These are phyloP conservation scores for Moxostoma hubbsi DNA, from an alignment of 2,797 vertebrate genomes.

Conservation along the genomic window DNA sequence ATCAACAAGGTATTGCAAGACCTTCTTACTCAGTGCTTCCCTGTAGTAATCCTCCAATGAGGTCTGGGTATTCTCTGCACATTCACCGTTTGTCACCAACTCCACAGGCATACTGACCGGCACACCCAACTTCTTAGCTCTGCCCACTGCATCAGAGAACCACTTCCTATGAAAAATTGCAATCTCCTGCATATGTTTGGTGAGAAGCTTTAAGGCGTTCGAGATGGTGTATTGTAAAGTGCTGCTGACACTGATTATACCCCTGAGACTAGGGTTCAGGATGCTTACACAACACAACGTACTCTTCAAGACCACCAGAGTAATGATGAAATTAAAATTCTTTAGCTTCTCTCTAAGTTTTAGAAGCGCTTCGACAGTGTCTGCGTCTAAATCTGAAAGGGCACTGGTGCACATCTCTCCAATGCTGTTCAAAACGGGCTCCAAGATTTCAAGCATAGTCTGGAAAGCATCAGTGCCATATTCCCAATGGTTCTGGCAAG, in stretches of 20 bases:
- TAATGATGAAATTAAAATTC: slow-evolving; percentile 95
- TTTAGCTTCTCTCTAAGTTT: slow-evolving; percentile 87
- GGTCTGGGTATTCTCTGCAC: slow-evolving; percentile 73
- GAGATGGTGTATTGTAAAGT: slow-evolving; percentile 92
- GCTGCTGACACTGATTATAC: slow-evolving; percentile 91
- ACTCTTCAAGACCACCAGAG: slow-evolving; percentile 92
- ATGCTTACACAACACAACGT: slow-evolving; percentile 95
- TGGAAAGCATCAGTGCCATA: slow-evolving; percentile 90
- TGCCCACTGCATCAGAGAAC: slow-evolving; percentile 91
- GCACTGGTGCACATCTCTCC: slow-evolving; percentile 79
- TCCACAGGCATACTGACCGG: slow-evolving; percentile 84
- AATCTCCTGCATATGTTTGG: slow-evolving; percentile 95
- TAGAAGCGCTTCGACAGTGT: slow-evolving; percentile 81
- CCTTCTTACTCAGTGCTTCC: slow-evolving; percentile 86
- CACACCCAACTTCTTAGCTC: slow-evolving; percentile 89
- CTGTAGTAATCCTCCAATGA: slow-evolving; percentile 91
- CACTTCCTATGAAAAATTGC: slow-evolving; percentile 96
- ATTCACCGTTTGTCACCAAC: slow-evolving; percentile 69
- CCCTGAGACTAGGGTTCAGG: slow-evolving; percentile 95
- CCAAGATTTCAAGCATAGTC: slow-evolving; percentile 89
- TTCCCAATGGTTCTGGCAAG: slow-evolving; percentile 87
- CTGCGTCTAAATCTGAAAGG: slow-evolving; percentile 79
- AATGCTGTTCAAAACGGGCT: slow-evolving; percentile 90
- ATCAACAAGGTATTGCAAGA: slow-evolving; percentile 89
- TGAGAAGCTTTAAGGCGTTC: slow-evolving; percentile 94